Evolutionary conservation across 1,140 invertebrate species (phyloP).

Genomic region (Microplitis mediator): DNA sequence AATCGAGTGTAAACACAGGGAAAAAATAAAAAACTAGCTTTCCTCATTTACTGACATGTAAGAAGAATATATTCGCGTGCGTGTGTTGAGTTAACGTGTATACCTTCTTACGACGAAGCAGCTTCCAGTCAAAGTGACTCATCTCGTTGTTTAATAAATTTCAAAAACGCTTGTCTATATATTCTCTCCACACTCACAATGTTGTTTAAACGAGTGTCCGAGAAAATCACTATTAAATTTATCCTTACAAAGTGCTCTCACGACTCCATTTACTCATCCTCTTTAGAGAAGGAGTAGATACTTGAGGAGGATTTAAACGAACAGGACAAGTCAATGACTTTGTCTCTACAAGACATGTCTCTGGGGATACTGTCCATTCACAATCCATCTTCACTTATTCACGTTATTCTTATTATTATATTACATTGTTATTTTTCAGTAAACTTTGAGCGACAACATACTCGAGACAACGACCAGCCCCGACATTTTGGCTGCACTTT

Average conservation of each 20-base stretch:
- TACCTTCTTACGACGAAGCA: constrained; percentile 61
- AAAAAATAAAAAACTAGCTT: constrained; percentile 3
- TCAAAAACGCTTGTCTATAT: background rate
- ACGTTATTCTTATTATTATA: too few species aligned
- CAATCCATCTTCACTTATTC: too few species aligned
- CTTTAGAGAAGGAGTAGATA: background rate
- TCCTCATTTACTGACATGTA: too few species aligned
- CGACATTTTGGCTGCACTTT: too few species aligned
- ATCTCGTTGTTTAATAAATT: constrained; percentile 44
- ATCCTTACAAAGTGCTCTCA: background rate
- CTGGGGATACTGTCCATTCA: too few species aligned
- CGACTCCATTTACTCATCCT: background rate
- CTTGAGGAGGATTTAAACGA: background rate
- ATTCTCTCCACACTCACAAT: background rate
- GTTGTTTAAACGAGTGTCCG: background rate
- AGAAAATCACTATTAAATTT: constrained; percentile 3
- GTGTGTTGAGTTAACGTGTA: background rate
- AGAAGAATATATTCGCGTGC: background rate
- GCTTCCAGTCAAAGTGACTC: constrained; percentile 62
- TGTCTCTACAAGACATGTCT: background rate
- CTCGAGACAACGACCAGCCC: too few species aligned
- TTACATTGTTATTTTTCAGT: too few species aligned
- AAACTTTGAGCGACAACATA: too few species aligned
- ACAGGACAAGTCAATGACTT: background rate
- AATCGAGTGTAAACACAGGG: constrained; percentile 16